Evolutionary conservation across 2,888 invertebrate genomes (phyloP).

Genomic region (Agrotis segetum): DNA sequence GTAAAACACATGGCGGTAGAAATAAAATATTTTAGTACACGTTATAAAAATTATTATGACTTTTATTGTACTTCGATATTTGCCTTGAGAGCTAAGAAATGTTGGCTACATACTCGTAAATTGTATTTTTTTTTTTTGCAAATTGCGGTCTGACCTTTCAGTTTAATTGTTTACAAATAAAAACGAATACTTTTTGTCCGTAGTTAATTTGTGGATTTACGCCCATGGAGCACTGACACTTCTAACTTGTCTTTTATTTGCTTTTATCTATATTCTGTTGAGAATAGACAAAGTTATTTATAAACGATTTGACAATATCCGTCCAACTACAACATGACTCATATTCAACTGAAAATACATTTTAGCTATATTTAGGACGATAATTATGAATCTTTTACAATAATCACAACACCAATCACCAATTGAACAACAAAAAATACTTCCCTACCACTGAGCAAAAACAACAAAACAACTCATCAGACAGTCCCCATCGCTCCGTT

Average conservation of each 20-base stretch:
- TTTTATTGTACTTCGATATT: conserved; percentile 61
- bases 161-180: not conserved
- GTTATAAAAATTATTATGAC: conserved; percentile 61
- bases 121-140: not conserved
- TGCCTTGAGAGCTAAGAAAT: conserved; percentile 24
- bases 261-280: no score
- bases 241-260: no score
- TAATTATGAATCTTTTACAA: no score
- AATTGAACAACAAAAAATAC: not conserved
- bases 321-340: no score
- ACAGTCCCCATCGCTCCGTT: not conserved
- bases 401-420: not conserved
- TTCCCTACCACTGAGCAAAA: not conserved
- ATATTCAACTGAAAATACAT: no score
- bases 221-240: no score
- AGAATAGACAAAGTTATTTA: no score
- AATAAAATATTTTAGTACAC: conserved; percentile 66
- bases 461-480: conserved; percentile 5
- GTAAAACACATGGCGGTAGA: conserved; percentile 60
- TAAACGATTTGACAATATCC: no score
- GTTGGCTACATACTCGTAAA: conserved; percentile 9
- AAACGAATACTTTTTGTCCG: not conserved
- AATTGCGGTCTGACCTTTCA: not conserved
- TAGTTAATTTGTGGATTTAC: no score
- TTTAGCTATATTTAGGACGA: no score